Conservation (phyloP, 2,113 vertebrate species). For the Eublepharis macularius region DNA sequence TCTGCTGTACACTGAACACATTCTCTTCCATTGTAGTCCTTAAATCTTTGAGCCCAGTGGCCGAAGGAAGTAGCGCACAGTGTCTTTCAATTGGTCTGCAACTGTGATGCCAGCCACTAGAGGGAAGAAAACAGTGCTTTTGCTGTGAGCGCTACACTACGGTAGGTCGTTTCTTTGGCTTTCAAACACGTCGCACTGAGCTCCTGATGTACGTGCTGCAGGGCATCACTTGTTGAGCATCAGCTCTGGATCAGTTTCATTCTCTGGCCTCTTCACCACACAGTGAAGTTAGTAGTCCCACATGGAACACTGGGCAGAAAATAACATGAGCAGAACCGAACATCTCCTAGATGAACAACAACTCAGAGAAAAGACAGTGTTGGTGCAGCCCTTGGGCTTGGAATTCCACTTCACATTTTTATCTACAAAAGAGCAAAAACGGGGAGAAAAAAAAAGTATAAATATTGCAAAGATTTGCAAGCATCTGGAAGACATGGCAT, state of each 20-base stretch:
- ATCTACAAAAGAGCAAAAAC: slow-evolving; percentile 50
- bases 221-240: slow-evolving; percentile 18
- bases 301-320: slow-evolving; percentile 1
- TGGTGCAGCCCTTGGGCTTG: slow-evolving; percentile 9
- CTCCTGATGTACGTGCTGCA: background rate
- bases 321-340: background rate
- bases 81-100: background rate
- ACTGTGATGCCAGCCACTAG: background rate
- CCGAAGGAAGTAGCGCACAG: rapidly evolving
- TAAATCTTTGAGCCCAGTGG: background rate
- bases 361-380: slow-evolving; percentile 5
- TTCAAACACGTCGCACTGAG: background rate
- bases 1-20: slow-evolving; percentile 89
- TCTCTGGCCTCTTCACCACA: background rate
- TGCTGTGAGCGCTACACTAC: background rate
- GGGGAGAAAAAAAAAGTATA: background rate
- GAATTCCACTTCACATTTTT: slow-evolving; percentile 11
- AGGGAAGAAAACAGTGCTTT: background rate
- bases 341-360: background rate
- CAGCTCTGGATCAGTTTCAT: slow-evolving; percentile 10
- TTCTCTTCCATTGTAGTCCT: slow-evolving; percentile 86
- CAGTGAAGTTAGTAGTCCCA: background rate
- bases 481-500: no score
- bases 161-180: background rate
- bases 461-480: background rate